Evolutionary conservation across 2,888 invertebrate species (phyloP).

Genomic region (Leptopilina drosophilae): DNA sequence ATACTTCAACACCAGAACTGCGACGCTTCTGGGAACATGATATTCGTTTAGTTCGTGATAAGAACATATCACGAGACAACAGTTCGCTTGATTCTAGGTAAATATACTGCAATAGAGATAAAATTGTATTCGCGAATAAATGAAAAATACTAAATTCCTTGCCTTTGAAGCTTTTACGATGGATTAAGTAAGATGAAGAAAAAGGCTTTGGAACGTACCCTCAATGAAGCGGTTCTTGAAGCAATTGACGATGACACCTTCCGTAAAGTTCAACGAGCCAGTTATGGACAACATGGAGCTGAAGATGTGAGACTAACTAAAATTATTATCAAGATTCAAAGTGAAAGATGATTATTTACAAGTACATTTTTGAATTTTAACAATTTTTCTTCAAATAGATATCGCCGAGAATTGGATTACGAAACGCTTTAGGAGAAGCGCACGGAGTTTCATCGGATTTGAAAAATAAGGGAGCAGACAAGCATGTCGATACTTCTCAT

Average conservation of each 20-base stretch:
- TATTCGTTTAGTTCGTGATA: constrained; percentile 85
- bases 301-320: constrained; percentile 80
- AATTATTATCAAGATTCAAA: constrained; percentile 1
- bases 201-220: constrained; percentile 80
- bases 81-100: constrained; percentile 72
- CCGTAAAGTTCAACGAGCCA: constrained; percentile 84
- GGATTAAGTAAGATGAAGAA: constrained; percentile 75
- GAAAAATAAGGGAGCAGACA: constrained; percentile 30
- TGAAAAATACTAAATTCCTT: neutral
- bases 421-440: constrained; percentile 42
- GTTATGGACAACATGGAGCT: constrained; percentile 84
- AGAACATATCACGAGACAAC: constrained; percentile 71
- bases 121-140: neutral
- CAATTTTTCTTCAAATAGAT: constrained; percentile 58
- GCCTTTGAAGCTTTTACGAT: constrained; percentile 77
- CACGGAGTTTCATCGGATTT: neutral
- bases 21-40: constrained; percentile 88
- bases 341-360: neutral
- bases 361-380: neutral
- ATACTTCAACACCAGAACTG: constrained; percentile 86
- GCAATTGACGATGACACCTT: constrained; percentile 84
- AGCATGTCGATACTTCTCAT: constrained; percentile 41
- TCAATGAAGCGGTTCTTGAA: constrained; percentile 84
- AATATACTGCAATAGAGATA: constrained; percentile 54
- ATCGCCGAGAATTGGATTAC: constrained; percentile 65